Evolutionary conservation across 2,888 invertebrate genomes (phyloP).

Genomic region (Pristionchus entomophagus): DNA sequence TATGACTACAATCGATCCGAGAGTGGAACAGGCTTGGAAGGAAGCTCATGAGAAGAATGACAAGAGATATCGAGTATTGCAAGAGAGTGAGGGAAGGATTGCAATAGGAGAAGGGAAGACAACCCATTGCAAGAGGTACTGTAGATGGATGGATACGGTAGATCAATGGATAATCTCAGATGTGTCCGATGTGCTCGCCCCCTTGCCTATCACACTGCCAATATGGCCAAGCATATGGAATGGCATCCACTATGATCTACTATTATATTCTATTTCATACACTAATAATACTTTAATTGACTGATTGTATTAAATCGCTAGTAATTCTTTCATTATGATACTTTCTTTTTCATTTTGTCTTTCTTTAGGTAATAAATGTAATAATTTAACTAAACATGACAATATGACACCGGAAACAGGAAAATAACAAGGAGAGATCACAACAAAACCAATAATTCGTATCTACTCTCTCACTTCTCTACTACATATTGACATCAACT

Average conservation of each 20-base stretch:
- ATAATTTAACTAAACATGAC: neutral
- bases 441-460: neutral
- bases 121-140: conserved; percentile 41
- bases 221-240: conserved; percentile 47
- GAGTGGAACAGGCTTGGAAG: conserved; percentile 62
- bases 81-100: conserved; percentile 50
- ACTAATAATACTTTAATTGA: neutral
- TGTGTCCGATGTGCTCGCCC: conserved; percentile 61
- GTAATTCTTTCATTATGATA: neutral
- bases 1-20: conserved; percentile 31
- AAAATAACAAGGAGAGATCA: conserved; percentile 10
- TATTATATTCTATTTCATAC: neutral
- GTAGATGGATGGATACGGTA: neutral
- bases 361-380: conserved; percentile 5
- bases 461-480: neutral
- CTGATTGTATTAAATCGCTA: neutral
- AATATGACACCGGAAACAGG: neutral
- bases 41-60: conserved; percentile 64
- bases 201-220: conserved; percentile 48
- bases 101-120: neutral
- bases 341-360: neutral
- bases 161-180: conserved; percentile 43
- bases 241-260: conserved; percentile 50
- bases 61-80: conserved; percentile 59
- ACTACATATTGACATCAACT: conserved; percentile 46